These are phyloP conservation scores for Cyclophora albipunctata DNA, from an alignment of 2,888 invertebrate genomes.

Conservation along the genomic window DNA sequence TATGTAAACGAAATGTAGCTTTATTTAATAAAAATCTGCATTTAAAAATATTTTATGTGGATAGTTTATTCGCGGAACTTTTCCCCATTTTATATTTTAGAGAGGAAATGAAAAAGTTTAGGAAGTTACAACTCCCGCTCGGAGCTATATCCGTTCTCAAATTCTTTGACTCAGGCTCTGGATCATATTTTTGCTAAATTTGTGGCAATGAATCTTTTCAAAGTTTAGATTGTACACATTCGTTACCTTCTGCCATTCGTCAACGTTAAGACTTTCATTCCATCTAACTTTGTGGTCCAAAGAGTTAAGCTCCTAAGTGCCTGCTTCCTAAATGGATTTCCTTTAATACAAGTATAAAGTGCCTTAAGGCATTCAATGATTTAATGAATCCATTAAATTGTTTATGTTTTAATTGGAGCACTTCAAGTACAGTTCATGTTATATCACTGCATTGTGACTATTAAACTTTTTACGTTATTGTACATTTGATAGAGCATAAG, in stretches of 20 bases:
- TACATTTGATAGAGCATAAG: no score
- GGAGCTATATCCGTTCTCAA: conserved; percentile 36
- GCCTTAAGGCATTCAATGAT: no score
- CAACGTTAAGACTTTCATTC: conserved; percentile 50
- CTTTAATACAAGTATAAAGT: conserved; percentile 2
- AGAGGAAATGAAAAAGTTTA: conserved; percentile 42
- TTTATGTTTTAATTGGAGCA: no score
- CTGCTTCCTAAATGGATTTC: conserved; percentile 35
- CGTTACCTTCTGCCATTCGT: conserved; percentile 58
- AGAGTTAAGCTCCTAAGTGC: conserved; percentile 46
- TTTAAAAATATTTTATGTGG: conserved; percentile 16
- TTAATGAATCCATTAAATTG: no score
- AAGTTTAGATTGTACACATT: conserved; percentile 71
- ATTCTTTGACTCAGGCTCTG: conserved; percentile 40
- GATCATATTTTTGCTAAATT: conserved; percentile 60
- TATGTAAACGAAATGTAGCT: no score
- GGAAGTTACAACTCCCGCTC: conserved; percentile 26
- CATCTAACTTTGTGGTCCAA: conserved; percentile 52
- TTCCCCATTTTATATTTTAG: conserved; percentile 30
- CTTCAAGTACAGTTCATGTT: no score
- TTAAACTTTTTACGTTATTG: no score
- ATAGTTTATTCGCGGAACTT: conserved; percentile 30
- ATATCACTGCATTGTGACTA: no score
- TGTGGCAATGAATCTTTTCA: conserved; percentile 63
- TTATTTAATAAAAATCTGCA: conserved; percentile 3